Evolutionary conservation across 2,113 vertebrate genomes (phyloP).

Genomic region (Antechinus flavipes): DNA sequence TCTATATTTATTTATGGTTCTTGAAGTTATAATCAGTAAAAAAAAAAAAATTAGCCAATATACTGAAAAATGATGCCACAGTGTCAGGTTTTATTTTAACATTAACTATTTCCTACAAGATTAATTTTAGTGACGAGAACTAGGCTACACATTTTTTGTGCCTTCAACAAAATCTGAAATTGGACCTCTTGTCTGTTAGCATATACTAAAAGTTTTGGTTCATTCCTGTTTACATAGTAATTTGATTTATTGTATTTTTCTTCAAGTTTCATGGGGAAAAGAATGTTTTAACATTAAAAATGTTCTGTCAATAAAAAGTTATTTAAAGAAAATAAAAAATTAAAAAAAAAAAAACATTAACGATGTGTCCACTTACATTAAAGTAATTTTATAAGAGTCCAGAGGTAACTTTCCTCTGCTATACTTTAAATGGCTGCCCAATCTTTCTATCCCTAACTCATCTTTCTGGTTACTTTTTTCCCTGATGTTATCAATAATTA

Average conservation of each 20-base stretch:
- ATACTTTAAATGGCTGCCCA: neutral
- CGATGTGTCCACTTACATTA: neutral
- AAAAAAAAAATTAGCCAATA: neutral
- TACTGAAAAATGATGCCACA: neutral
- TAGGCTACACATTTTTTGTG: neutral
- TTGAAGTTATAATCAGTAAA: constrained; percentile 5
- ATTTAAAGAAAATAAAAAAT: no score
- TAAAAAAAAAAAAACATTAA: no score
- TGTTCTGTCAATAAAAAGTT: no score
- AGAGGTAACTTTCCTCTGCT: neutral
- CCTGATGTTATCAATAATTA: constrained; percentile 7
- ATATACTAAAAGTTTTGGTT: neutral
- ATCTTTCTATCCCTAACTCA: neutral
- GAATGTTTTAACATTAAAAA: neutral
- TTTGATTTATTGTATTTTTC: neutral
- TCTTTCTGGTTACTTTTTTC: neutral
- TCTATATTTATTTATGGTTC: constrained; percentile 14
- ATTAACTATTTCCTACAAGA: neutral
- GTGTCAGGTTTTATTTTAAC: neutral
- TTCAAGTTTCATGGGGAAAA: neutral
- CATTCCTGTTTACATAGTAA: neutral
- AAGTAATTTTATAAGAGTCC: neutral
- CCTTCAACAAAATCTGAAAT: neutral
- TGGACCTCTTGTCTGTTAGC: neutral
- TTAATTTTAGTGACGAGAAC: neutral